Base-by-base conservation (phyloP, 2,797 vertebrate genomes). In the Intellagama lesueurii region DNA sequence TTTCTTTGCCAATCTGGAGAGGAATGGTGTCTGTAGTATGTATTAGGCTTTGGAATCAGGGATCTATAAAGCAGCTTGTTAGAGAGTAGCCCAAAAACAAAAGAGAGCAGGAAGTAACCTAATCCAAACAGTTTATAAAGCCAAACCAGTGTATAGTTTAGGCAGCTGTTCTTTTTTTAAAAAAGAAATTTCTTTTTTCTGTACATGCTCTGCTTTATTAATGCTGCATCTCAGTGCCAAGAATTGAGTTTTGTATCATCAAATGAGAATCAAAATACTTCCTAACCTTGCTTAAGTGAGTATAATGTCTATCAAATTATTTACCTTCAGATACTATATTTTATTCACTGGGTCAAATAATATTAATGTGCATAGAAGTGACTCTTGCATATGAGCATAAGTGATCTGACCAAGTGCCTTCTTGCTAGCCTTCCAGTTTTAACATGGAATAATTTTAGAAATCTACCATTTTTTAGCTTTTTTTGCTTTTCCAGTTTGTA, bases 41-140 rank as follows among this genome's bases (percentile, higher is more conserved):
- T 94, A 76, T 69, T 75, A n/a, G 73, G 5, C 91, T 91, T 30
- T 89, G 30, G 84, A 89, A 89, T 56, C 84, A 80, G 30, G 83
- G 89, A 52, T 22, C 69, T 56, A 82, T 82, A 69, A 82, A 81
- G 56, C 35, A 26, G 26, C 60, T 76, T 52, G 32, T 85, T 89
- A 26, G 76, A 30, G 7, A 75, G 11, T 66, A 86, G 22, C 32
- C 79, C 35, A 22, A 64, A 64, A 72, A 85, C 30, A 49, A 64
- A 77, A 28, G 44, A 88, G 30, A 69, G 16, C n/a, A 69, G 60
- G 32, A 52, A 47, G n/a, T 79, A 77, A 52, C 47, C 49, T 84
- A 70, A 83, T 26, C 66, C 56, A 35, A 81, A 81, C 5, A 26
- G 11, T 52, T 7, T 52, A 26, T 86, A 77, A 52, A 68, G 28